Conservation (phyloP, 1,140 invertebrate genomes). For the Drosophila nasuta region DNA sequence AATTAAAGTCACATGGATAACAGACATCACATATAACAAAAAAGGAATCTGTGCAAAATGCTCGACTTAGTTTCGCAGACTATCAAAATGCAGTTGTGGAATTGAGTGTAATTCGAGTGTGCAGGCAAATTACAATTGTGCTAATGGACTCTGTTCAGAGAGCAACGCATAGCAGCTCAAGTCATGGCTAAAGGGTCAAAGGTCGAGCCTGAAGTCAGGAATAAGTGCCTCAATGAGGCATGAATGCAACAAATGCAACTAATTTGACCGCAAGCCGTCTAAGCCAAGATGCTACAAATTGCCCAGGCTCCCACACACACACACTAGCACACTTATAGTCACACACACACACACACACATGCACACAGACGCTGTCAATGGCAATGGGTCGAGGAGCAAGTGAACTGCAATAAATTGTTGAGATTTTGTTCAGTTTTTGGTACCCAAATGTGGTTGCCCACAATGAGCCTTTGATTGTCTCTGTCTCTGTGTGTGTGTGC, state of each 20-base stretch:
- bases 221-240: conserved; percentile 6
- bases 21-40: no score
- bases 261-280: conserved; percentile 38
- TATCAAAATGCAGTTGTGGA: background rate
- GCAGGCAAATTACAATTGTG: conserved; percentile 48
- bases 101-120: conserved; percentile 3
- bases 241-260: conserved; percentile 39
- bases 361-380: background rate
- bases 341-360: conserved; percentile 1
- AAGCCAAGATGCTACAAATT: conserved; percentile 14
- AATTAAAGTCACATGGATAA: no score
- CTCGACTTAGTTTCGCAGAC: background rate
- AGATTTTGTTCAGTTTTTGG: conserved; percentile 35
- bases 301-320: conserved; percentile 10
- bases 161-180: no score
- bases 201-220: background rate
- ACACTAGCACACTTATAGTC: conserved; percentile 1
- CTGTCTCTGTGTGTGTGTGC: background rate
- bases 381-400: conserved; percentile 27
- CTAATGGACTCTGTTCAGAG: conserved; percentile 52
- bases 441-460: conserved; percentile 24
- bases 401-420: conserved; percentile 51
- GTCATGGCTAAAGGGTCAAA: background rate
- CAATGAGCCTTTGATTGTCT: conserved; percentile 26
- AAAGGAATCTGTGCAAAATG: no score